Percentiles rank a stretch among this genome's conserved stretches.
Conservation (phyloP, 1,140 invertebrate genomes). For the Diachasma alloeum region DNA sequence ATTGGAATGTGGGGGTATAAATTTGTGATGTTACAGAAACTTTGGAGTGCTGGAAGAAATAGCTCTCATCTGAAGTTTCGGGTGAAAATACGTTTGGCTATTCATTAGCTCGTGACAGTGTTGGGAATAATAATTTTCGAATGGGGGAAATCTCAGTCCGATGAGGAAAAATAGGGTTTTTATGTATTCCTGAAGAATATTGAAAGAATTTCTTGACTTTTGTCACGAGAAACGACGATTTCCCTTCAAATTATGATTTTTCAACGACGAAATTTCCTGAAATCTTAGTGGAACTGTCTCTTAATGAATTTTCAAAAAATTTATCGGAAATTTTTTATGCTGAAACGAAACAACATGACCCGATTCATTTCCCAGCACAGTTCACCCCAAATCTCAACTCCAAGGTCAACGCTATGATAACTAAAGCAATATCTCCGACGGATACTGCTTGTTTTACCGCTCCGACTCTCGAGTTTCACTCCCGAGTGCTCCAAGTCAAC, state of each 20-base stretch:
- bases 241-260: too few relatives aligned
- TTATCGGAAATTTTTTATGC: too few relatives aligned
- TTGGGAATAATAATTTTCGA: background rate
- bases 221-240: too few relatives aligned
- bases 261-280: too few relatives aligned
- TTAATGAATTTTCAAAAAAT: too few relatives aligned
- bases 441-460: constrained; percentile 16
- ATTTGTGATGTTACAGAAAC: background rate
- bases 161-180: background rate
- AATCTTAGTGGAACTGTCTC: too few relatives aligned
- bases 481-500: background rate
- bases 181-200: too few relatives aligned
- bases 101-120: background rate
- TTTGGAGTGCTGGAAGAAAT: background rate
- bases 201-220: too few relatives aligned
- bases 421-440: constrained; percentile 45
- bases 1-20: background rate
- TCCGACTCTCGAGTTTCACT: background rate
- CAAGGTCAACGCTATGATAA: constrained; percentile 42
- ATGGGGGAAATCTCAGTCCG: background rate
- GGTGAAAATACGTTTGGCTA: background rate
- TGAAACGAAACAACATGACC: too few relatives aligned
- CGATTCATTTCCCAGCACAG: background rate
- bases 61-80: background rate
- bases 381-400: background rate